Base-by-base conservation (phyloP, 2,888 invertebrate genomes). In the Leuctra nigra region DNA sequence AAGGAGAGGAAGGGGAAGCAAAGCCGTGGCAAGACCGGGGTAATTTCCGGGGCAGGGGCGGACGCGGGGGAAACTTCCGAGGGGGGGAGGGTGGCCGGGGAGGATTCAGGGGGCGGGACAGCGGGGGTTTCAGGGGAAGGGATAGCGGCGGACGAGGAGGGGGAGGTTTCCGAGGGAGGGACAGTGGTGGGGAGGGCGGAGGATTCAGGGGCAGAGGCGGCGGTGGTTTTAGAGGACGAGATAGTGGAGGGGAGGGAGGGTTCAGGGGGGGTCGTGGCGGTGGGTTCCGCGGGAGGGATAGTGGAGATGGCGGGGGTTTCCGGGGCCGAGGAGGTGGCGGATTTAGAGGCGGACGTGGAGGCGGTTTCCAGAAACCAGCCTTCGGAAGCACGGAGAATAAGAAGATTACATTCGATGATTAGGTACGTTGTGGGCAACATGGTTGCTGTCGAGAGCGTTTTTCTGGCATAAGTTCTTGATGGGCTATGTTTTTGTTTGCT, bases 321-420 rank as follows among this genome's bases (percentile, higher is more conserved):
- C 59, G 55, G 13, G 55, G 47, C 3, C 73, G 75, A 58, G 58
- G n/a, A n/a, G 50, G 11, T 33, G 29, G 1, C 3, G 54, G 61
- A 38, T 77, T 76, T 65, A 81, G 81, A 67, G 80, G 81, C 55
- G 59, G 62, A 33, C 59, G 59, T 54, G 56, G 39, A 64, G 60
- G 36, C 66, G 66, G 52, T 67, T 69, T 70, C 53, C 47, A 57
- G 25, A 57, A 57, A 68, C 67, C 53, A 18, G 53, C 58, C 1
- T 61, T 59, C 38, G 58, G 59, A 16, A 59, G 36, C 38, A 24
- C 29, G n/a, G 24, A 59, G 71, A 88, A 87, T 71, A 88, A 87
- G 75, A 87, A 87, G 75, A 87, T 86, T 59, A 80, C 77, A 55
- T 87, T 87, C 69, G 83, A 84, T 61, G 67, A 73, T 68, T 70